Percentiles rank a stretch among this genome's conserved stretches.
phyloP scores from a whole-genome alignment of 1,140 invertebrate species.

The Ostrea denselamellosa region DNA sequence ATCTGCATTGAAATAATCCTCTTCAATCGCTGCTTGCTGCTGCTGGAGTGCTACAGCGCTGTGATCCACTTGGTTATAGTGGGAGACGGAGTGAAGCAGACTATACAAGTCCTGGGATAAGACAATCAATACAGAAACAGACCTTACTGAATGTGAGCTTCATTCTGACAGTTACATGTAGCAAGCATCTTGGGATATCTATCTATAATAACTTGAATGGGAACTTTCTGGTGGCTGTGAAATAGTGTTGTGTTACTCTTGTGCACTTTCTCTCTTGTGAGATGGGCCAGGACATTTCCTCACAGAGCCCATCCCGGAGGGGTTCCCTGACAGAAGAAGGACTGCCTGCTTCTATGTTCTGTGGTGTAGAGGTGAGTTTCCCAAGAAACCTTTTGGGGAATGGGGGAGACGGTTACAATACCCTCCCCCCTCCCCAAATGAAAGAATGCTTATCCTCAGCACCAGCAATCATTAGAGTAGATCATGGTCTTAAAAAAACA shows the following conservation, averaged over 20 bases:
- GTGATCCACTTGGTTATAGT: background rate
- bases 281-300: conserved; percentile 30
- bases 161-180: conserved; percentile 32
- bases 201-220: conserved; percentile 10
- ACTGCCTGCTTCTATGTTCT: background rate
- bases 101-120: conserved; percentile 39
- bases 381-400: background rate
- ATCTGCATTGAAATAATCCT: conserved; percentile 30
- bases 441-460: background rate
- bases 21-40: conserved; percentile 33
- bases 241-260: background rate
- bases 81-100: conserved; percentile 32
- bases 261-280: conserved; percentile 16
- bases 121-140: conserved; percentile 36
- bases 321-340: conserved; percentile 21
- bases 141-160: conserved; percentile 29
- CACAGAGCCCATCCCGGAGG: conserved; percentile 12
- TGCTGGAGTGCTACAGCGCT: conserved; percentile 22
- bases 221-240: background rate
- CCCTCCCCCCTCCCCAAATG: background rate
- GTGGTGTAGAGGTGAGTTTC: conserved; percentile 8
- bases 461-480: conserved; percentile 8
- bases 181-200: conserved; percentile 32
- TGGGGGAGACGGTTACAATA: background rate
- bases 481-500: conserved; percentile 30